phyloP scores from a whole-genome alignment of 2,797 vertebrate genomes.

The Echeneis naucrates region DNA sequence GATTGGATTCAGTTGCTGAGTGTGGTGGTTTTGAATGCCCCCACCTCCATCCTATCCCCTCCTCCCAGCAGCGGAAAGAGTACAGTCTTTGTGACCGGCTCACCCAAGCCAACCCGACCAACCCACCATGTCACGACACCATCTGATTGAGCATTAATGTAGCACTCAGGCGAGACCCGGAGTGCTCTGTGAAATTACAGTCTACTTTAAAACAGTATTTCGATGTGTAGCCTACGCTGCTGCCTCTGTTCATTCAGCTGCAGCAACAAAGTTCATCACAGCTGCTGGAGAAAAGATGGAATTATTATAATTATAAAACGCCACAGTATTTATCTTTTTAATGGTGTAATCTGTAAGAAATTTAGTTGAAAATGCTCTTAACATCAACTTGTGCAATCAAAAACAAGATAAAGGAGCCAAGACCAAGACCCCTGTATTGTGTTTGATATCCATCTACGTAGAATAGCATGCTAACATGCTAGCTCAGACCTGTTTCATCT shows the following conservation, averaged over 20 bases:
- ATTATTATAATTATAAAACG: conserved; percentile 25
- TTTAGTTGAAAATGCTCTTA: no score
- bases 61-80: conserved; percentile 69
- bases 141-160: conserved; percentile 62
- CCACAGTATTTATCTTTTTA: not conserved
- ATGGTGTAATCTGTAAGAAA: no score
- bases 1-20: conserved; percentile 85
- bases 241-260: conserved; percentile 44
- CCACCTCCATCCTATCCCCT: conserved; percentile 29
- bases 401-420: no score
- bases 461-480: no score
- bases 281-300: conserved; percentile 7
- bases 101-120: conserved; percentile 52
- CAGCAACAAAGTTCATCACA: conserved; percentile 17
- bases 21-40: conserved; percentile 78
- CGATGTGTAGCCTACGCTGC: conserved; percentile 5
- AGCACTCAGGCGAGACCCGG: conserved; percentile 39
- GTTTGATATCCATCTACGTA: no score
- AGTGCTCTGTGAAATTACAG: conserved; percentile 42
- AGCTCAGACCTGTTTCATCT: no score
- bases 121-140: conserved; percentile 72
- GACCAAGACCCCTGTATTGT: no score
- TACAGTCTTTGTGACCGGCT: conserved; percentile 76
- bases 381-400: no score
- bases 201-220: conserved; percentile 45